Percentiles rank a stretch among this genome's conserved stretches.
Conservation (phyloP, 2,113 vertebrate genomes). For the Zosterops pallidus region DNA sequence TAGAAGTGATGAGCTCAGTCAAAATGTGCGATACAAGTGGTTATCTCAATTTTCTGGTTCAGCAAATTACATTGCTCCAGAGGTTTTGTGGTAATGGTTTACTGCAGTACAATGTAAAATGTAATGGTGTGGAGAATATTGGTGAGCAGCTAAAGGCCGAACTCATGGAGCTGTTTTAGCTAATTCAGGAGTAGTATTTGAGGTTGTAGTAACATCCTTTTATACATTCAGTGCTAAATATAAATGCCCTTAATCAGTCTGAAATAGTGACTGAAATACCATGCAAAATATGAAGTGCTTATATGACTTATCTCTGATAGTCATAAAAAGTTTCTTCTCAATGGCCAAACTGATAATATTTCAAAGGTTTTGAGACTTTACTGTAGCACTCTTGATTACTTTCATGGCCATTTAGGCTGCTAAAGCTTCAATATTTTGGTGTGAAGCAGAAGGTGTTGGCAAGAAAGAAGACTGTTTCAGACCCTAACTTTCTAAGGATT, state of each 20-base stretch:
- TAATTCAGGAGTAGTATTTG: not conserved
- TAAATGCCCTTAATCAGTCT: not conserved
- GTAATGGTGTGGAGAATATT: constrained; percentile 30
- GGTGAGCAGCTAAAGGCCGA: not conserved
- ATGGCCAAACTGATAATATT: not conserved
- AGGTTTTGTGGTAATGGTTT: constrained; percentile 12
- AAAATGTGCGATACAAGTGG: not conserved
- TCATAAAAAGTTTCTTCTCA: not conserved
- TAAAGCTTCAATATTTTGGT: not conserved
- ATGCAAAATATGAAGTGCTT: not conserved
- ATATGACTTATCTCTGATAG: not conserved
- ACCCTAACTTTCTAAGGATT: not conserved
- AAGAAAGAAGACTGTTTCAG: not conserved
- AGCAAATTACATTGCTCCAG: constrained; percentile 26
- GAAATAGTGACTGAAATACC: not conserved
- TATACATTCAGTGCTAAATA: not conserved
- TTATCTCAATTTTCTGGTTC: constrained; percentile 50
- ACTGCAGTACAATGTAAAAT: constrained; percentile 2
- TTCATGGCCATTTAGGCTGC: not conserved
- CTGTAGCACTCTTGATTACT: not conserved
- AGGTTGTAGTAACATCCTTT: not conserved
- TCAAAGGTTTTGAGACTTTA: not conserved
- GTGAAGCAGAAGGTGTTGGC: not conserved
- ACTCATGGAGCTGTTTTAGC: not conserved
- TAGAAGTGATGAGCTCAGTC: not conserved